Percentiles rank a stretch among this genome's conserved stretches.
These are phyloP conservation scores for Cepphus grylle DNA, from an alignment of 2,113 vertebrate genomes.

Conservation along the genomic window DNA sequence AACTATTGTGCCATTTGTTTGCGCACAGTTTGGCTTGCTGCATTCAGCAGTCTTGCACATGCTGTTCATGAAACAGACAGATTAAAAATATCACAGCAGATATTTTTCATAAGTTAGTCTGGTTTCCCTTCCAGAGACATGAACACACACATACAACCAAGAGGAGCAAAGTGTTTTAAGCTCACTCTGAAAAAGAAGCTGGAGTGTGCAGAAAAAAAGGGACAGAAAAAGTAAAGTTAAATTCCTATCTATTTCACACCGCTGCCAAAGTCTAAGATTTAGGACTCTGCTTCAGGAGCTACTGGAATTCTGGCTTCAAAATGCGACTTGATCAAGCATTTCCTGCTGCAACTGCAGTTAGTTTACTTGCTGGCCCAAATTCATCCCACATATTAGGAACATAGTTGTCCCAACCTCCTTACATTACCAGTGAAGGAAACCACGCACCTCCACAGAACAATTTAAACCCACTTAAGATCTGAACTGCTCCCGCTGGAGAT, in stretches of 20 bases:
- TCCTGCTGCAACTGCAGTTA: not conserved
- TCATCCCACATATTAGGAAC: not conserved
- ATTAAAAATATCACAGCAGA: slow-evolving; percentile 18
- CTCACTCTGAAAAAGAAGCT: not conserved
- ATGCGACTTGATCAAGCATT: not conserved
- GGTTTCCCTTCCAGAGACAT: not conserved
- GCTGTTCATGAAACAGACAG: not conserved
- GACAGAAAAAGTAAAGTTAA: rapidly evolving
- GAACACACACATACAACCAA: not conserved
- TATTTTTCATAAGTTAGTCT: not conserved
- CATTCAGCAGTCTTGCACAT: not conserved
- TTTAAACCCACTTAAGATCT: not conserved
- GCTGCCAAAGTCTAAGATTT: not conserved
- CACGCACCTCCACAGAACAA: not conserved
- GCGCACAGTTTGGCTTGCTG: not conserved
- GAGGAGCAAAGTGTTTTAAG: not conserved
- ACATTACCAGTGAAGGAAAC: not conserved
- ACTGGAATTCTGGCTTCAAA: not conserved
- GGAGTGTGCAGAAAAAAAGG: not conserved
- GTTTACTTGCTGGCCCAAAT: not conserved
- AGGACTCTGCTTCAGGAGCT: not conserved
- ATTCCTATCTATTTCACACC: not conserved
- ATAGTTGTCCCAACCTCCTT: not conserved
- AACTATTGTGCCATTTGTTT: not conserved
- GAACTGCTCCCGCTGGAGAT: not conserved